Percentiles rank a stretch among this genome's conserved stretches.
Evolutionary conservation across 2,113 vertebrate species (phyloP).

Genomic region (western clawed frog (Xenopus tropicalis)): UCB_Xtro_10.0 CM004448.2:10640501-10641000

Average conservation of each 20-base stretch:
- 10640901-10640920: slow-evolving; percentile 16
- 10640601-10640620: slow-evolving; percentile 16
- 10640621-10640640: slow-evolving; percentile 4
- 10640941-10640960: not conserved
- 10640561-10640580: slow-evolving; percentile 1
- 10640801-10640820: slow-evolving; percentile 5
- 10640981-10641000: slow-evolving; percentile 16
- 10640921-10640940: not conserved
- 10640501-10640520: slow-evolving; percentile 6
- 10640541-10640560: slow-evolving; percentile 10
- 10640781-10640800: not conserved
- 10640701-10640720: not conserved
- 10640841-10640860: not conserved
- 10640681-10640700: not conserved
- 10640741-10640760: slow-evolving; percentile 21
- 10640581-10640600: slow-evolving; percentile 2
- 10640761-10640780: slow-evolving; percentile 1
- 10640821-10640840: slow-evolving; percentile 3
- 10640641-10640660: not conserved
- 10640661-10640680: not conserved
- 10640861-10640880: slow-evolving; percentile 13
- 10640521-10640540: slow-evolving; percentile 14
- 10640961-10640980: not conserved
- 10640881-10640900: slow-evolving; percentile 2
- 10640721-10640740: slow-evolving; percentile 12